A percentile compares a stretch with the other conserved stretches of the same genome.
Evolutionary conservation across 2,797 vertebrate species (phyloP).

Genomic region (Antrozous pallidus): DNA sequence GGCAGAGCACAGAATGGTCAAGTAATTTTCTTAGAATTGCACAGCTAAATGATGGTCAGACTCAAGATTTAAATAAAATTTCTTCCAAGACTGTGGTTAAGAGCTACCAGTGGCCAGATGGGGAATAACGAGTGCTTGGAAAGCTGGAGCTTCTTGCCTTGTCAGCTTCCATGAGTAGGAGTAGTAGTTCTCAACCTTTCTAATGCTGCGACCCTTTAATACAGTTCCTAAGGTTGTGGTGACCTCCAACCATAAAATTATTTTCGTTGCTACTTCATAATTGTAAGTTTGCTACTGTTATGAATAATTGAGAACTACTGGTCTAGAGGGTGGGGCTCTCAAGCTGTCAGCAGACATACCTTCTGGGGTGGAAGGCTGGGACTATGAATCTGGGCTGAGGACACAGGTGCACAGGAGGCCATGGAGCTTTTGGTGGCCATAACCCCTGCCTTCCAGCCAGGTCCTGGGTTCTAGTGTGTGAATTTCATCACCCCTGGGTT

Average conservation of each 20-base stretch:
- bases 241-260: too few relatives aligned
- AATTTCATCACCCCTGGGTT: background rate
- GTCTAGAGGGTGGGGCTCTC: background rate
- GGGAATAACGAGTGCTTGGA: background rate
- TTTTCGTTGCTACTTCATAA: too few relatives aligned
- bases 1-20: background rate
- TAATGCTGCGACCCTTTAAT: too few relatives aligned
- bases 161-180: background rate
- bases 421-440: background rate
- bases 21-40: background rate
- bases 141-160: background rate
- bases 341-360: background rate
- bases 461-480: background rate
- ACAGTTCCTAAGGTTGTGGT: too few relatives aligned
- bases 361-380: background rate
- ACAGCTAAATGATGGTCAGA: background rate
- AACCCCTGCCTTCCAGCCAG: background rate
- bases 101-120: background rate
- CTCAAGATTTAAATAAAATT: background rate
- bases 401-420: background rate
- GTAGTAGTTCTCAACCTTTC: too few relatives aligned
- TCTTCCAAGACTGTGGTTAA: background rate
- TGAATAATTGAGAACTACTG: too few relatives aligned
- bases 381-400: background rate
- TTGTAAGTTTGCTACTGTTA: too few relatives aligned